Conservation (phyloP, 1,140 invertebrate genomes). For the Drosophila paulistorum region DNA sequence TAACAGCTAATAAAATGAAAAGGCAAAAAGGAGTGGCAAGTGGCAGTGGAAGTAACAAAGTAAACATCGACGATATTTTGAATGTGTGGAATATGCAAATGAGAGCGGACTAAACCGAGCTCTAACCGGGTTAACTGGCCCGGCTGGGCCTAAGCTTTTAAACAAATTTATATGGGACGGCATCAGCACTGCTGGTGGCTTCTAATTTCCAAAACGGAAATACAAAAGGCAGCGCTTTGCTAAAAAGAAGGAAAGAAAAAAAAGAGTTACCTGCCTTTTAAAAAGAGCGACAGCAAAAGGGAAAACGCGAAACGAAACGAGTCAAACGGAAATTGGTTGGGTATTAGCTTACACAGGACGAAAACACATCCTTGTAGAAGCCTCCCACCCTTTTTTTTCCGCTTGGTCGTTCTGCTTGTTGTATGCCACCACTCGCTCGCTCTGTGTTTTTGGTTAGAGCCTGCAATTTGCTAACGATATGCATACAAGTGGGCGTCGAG, state of each 20-base stretch:
- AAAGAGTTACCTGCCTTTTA: conserved; percentile 2
- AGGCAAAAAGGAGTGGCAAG: conserved; percentile 6
- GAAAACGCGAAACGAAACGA: conserved; percentile 47
- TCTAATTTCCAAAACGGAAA: conserved; percentile 78
- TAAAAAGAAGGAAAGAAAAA: conserved; percentile 23
- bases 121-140: conserved; percentile 1
- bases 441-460: conserved; percentile 52
- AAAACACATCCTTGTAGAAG: conserved; percentile 23
- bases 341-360: conserved; percentile 68
- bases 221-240: conserved; percentile 67
- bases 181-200: conserved; percentile 30
- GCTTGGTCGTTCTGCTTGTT: neutral
- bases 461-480: conserved; percentile 82
- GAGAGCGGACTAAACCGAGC: conserved; percentile 30
- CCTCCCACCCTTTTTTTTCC: conserved; percentile 13
- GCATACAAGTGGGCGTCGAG: conserved; percentile 64
- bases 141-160: conserved; percentile 62
- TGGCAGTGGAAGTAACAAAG: conserved; percentile 16
- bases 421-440: neutral
- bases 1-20: conserved; percentile 23
- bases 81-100: conserved; percentile 77
- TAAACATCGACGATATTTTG: conserved; percentile 51
- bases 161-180: conserved; percentile 68
- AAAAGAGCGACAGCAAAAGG: neutral
- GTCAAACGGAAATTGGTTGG: conserved; percentile 75